Base-by-base conservation (phyloP, 2,888 invertebrate genomes). In the Cremastinae sp. region DNA sequence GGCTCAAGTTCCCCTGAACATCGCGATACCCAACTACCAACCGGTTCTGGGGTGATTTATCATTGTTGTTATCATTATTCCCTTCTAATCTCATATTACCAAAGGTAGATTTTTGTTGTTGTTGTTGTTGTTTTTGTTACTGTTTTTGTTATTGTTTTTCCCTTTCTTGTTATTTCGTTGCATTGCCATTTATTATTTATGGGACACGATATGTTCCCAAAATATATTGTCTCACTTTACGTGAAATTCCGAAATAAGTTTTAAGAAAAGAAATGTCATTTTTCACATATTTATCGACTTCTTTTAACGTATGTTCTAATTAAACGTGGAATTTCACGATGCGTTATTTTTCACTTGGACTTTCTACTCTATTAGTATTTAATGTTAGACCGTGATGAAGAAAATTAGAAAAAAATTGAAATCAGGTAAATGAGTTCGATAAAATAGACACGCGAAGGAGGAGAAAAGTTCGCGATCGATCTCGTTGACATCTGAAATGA, bases 401-500 rank as follows among this genome's bases (percentile, higher is more conserved):
- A 5, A 28, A 28, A 28, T 51, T 10, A 51, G 9, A 22, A 16
- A n/a, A 22, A 51, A 18, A 16, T 14, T 35, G n/a, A 37, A 12
- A n/a, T 7, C 14, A 55, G 28, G 10, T 4, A 35, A 37, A 10
- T 10, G 16, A 55, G 16, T 14, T 18, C 14, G 0, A 53, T 55
- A 16, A 7, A 10, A 55, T 16, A 16, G 8, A 3, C 4, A 22
- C n/a, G 28, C 22, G 41, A 41, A 39, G 16, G 18, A 43, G 45
- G 49, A 61, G 28, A 18, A 41, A 74, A 51, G 45, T 62, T 49
- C 22, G 41, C 53, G 49, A 45, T 70, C 49, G 70, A 51, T 56
- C 22, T 71, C 39, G 43, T 64, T 37, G 73, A 71, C 66, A 58
- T 66, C 73, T 9, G 53, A 56, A 65, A 56, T 68, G 59, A 49